Evolutionary conservation across 1,140 invertebrate species (phyloP), one percentile per base, ranked within the genome.

Genomic region (Lutraria rhynchaena): DNA sequence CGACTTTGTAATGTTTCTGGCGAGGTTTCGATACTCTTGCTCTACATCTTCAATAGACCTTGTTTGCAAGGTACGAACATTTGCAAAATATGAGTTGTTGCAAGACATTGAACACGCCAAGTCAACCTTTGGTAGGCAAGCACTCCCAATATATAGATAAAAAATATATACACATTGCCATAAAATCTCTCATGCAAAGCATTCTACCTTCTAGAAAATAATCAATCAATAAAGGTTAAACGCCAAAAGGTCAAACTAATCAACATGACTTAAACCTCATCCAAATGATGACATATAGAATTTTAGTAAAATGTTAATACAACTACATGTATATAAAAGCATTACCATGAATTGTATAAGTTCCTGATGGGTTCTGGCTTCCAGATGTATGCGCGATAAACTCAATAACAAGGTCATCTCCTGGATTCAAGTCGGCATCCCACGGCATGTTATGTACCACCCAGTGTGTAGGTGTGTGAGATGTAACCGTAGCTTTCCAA

Each of bases 261-360:
- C 35, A 13, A 5, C 60, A 1, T 15, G 19, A 33, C 35, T 63
- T n/a, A 27, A 33, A 63, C 2, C 5, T 27, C 33, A 61, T 61
- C 4, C 17, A 29, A 31, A n/a, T 61, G 3, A 17, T 3, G 11
- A 41, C 5, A 3, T 37, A 13, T 46, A 67, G n/a, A n/a, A n/a
- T n/a, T n/a, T n/a, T 4, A 3, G 19, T 24, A 53, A 3, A 3
- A 53, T 19, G 1, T 53, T 19, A 3, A 19, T 1, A 1, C 9
- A 1, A 53, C 19, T 53, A 53, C 1, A 53, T 19, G 3, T n/a
- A 9, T 24, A 1, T 3, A 60, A n/a, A n/a, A n/a, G n/a, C n/a
- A n/a, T n/a, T n/a, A n/a, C 73, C 73, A 63, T 76, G 57, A 76
- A 76, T 61, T 17, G 29, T 35, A 49, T 49, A 61, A 15, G 73